A percentile compares a stretch with the other conserved stretches of the same genome.
Conservation (phyloP, 2,797 vertebrate species). For the Clarias laeviceps region DNA sequence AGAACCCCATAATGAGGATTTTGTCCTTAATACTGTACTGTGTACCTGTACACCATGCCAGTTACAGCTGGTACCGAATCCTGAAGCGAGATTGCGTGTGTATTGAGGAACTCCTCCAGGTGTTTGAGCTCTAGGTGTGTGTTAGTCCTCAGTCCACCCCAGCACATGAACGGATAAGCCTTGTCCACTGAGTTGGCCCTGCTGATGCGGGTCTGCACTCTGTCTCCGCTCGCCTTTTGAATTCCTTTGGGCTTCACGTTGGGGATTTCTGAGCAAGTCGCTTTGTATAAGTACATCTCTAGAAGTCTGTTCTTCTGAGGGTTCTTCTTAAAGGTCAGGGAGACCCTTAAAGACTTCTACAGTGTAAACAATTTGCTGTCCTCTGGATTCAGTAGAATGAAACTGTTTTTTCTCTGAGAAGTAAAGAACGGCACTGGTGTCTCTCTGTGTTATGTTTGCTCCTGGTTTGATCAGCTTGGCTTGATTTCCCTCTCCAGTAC, state of each 20-base stretch:
- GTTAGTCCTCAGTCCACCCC: conserved; percentile 65
- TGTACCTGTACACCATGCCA: conserved; percentile 79
- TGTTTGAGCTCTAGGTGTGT: conserved; percentile 71
- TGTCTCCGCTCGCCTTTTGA: conserved; percentile 66
- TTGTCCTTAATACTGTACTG: background rate
- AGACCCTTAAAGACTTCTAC: conserved; percentile 12
- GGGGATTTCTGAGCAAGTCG: conserved; percentile 81
- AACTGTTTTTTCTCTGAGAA: conserved; percentile 1
- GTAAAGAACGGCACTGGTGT: conserved; percentile 17
- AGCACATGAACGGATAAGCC: conserved; percentile 63
- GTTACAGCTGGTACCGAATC: conserved; percentile 78
- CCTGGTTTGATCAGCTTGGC: conserved; percentile 65
- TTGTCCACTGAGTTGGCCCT: conserved; percentile 55
- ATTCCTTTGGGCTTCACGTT: conserved; percentile 76
- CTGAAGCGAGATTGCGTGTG: conserved; percentile 81
- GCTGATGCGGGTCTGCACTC: conserved; percentile 60
- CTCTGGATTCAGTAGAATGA: background rate
- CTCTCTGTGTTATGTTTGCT: conserved; percentile 50
- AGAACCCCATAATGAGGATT: background rate
- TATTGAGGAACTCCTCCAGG: conserved; percentile 83
- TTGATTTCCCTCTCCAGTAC: conserved; percentile 70
- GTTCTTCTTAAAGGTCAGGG: background rate
- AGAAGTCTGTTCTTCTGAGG: background rate
- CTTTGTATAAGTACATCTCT: conserved; percentile 88
- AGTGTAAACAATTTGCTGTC: background rate